Base-by-base conservation (phyloP, 1,140 invertebrate species). In the Pseudomyrmex concolor region DNA sequence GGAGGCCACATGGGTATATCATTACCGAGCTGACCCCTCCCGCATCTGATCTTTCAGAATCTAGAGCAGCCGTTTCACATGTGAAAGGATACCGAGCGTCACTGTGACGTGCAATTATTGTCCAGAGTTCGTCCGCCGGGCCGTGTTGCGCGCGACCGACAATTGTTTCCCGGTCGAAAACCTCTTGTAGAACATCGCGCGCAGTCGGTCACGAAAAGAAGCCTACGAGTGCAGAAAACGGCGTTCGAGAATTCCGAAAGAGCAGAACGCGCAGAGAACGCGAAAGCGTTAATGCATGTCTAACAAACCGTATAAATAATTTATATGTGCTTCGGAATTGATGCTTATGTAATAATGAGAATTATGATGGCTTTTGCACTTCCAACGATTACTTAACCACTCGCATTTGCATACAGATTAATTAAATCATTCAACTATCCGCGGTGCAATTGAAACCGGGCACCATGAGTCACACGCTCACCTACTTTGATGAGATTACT, bases 1-100 rank as follows among this genome's bases (percentile, higher is more conserved):
- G 83, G 76, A 86, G 85, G 60, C 83, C 34, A 60, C 68, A 86
- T 88, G 76, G 86, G 83, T 90, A 89, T 92, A 90, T 92, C 83
- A 92, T 93, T 92, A 92, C 78, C 83, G 48, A 25, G 89, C 85
- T 89, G 85, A 89, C 86, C 89, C 87, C 86, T 84, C 83, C 88
- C 80, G 85, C 85, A 87, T 87, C 86, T 90, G 91, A 89, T 91
- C 90, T 90, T 90, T 91, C 74, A 85, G 87, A 91, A 90, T 90
- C 87, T 90, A 85, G 89, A 91, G 86, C 90, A 90, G 72, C 73
- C 85, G 89, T 91, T 92, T 91, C 89, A 90, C 87, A 90, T 91
- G 89, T 91, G 89, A 91, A 91, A 91, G 89, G 90, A 91, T 89
- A 84, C 70, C 77, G 12, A 63, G 72, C 43, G 45, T 51, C 15